Conservation (phyloP, 2,797 vertebrate species). For the Oreonectes daqikongensis region DNA sequence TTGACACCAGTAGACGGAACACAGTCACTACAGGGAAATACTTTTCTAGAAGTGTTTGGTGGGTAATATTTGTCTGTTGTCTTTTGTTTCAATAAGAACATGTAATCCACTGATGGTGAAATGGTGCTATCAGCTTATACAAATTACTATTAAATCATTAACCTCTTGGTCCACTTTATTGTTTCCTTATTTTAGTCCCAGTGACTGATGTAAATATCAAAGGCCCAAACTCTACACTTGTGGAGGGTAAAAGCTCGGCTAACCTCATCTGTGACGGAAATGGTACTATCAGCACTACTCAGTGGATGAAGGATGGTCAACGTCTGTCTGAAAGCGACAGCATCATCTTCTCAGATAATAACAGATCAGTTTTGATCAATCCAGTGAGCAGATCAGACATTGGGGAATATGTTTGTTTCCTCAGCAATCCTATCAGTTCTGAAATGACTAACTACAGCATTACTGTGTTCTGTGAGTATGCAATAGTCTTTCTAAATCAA, state of each 20-base stretch:
- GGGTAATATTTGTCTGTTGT: not conserved
- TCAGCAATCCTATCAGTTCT: conserved; percentile 58
- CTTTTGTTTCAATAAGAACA: no score
- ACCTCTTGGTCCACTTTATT: not conserved
- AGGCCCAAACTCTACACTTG: not conserved
- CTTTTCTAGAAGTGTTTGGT: conserved; percentile 38
- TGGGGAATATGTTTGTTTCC: conserved; percentile 61
- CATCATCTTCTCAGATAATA: conserved; percentile 37
- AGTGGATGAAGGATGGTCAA: conserved; percentile 61
- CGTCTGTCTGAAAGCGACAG: conserved; percentile 46
- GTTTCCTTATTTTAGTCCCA: conserved; percentile 9
- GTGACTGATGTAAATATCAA: not conserved
- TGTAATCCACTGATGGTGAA: no score
- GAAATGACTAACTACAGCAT: not conserved
- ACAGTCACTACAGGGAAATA: not conserved
- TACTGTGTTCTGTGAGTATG: conserved; percentile 61
- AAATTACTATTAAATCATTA: not conserved
- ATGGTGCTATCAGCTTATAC: not conserved
- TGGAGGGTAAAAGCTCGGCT: conserved; percentile 34
- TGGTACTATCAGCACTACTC: conserved; percentile 53
- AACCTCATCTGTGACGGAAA: conserved; percentile 61
- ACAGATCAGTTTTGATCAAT: conserved; percentile 60
- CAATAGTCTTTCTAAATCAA: not conserved
- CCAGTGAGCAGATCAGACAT: conserved; percentile 55
- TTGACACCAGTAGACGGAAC: not conserved